Conservation (phyloP, 2,888 invertebrate genomes). For the Entomobrya proxima region DNA sequence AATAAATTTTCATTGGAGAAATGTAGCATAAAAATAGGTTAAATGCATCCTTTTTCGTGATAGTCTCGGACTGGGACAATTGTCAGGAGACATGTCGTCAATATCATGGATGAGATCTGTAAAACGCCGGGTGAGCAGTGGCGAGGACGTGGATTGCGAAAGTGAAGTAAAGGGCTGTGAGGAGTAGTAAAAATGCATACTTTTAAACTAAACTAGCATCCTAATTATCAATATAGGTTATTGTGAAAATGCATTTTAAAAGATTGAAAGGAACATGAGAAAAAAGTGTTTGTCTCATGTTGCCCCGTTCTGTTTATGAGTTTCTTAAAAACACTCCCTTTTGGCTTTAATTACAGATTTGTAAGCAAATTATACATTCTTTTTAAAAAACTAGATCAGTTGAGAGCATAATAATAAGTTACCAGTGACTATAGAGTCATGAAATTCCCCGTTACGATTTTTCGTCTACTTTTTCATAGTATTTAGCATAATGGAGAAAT, state of each 20-base stretch:
- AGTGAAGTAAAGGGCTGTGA: constrained; percentile 67
- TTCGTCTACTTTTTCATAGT: no score
- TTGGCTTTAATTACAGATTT: no score
- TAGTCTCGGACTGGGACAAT: constrained; percentile 74
- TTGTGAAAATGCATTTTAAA: constrained; percentile 3
- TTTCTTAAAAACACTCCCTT: background rate
- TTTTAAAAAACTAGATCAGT: no score
- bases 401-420: no score
- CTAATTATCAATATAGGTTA: background rate
- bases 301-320: background rate
- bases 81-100: constrained; percentile 69
- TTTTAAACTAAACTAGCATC: background rate
- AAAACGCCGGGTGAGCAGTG: constrained; percentile 69
- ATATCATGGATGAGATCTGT: constrained; percentile 71
- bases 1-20: background rate
- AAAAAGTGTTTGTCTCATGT: constrained; percentile 4
- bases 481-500: background rate
- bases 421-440: no score
- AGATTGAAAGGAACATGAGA: background rate
- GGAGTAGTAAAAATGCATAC: background rate
- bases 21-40: background rate
- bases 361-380: no score
- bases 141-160: constrained; percentile 74
- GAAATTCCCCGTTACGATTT: no score
- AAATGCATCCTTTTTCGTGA: background rate